A percentile compares a stretch with the other conserved stretches of the same genome.
These are phyloP conservation scores for Cataglyphis livida DNA, from an alignment of 2,888 invertebrate genomes.

Conservation along the genomic window DNA sequence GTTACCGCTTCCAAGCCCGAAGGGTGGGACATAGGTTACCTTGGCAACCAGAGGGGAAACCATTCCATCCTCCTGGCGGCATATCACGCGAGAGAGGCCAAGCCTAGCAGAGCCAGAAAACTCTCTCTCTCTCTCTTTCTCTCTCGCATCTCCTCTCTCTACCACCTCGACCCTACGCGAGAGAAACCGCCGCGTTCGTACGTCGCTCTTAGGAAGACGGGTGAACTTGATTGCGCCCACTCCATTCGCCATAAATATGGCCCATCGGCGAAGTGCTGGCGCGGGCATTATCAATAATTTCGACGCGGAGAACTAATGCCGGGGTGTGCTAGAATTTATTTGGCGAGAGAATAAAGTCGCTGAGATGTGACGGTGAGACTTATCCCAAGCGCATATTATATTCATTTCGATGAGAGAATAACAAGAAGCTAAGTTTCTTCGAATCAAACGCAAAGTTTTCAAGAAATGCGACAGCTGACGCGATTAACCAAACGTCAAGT, in stretches of 20 bases:
- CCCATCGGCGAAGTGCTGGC: conserved; percentile 64
- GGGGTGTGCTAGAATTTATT: conserved; percentile 63
- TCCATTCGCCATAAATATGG: conserved; percentile 70
- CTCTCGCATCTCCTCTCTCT: conserved; percentile 73
- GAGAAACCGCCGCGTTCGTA: neutral
- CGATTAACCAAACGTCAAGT: neutral
- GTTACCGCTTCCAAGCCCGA: conserved; percentile 71
- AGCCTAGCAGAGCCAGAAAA: conserved; percentile 71
- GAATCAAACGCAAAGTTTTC: neutral
- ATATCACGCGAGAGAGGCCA: conserved; percentile 77
- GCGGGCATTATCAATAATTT: conserved; percentile 73
- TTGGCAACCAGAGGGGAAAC: conserved; percentile 83
- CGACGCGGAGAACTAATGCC: conserved; percentile 64
- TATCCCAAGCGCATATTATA: neutral
- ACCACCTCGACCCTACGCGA: conserved; percentile 30
- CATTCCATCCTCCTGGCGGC: conserved; percentile 85
- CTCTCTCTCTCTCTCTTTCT: conserved; percentile 77
- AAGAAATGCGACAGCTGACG: neutral
- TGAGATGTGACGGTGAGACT: neutral
- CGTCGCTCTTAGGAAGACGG: conserved; percentile 57
- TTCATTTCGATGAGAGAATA: conserved; percentile 5
- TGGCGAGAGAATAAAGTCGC: conserved; percentile 14
- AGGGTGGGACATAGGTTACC: conserved; percentile 85
- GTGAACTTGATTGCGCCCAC: conserved; percentile 65
- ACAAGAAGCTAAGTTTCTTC: neutral